These are phyloP conservation scores for Scomber colias DNA, from an alignment of 2,113 vertebrate genomes.

Conservation along the genomic window DNA sequence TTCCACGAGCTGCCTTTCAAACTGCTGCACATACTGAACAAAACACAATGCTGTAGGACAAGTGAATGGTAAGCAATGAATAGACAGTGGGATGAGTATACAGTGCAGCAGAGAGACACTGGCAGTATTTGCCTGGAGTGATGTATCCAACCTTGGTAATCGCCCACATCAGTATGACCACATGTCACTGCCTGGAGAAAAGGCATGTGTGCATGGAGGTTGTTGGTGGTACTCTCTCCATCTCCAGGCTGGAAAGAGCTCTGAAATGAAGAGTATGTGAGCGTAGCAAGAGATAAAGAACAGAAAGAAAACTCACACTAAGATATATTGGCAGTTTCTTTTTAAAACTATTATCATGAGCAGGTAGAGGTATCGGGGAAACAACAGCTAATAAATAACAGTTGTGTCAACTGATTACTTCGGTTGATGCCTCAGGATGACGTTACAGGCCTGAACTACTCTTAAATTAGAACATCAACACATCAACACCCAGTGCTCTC, in stretches of 20 bases:
- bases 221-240: not conserved
- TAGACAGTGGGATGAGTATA: not conserved
- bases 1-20: not conserved
- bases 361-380: too few relatives aligned
- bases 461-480: too few relatives aligned
- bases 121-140: conserved; percentile 17
- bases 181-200: not conserved
- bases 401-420: too few relatives aligned
- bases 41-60: not conserved
- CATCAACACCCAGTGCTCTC: too few relatives aligned
- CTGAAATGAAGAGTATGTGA: not conserved
- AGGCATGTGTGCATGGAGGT: not conserved
- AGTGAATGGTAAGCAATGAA: not conserved
- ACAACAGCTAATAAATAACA: too few relatives aligned
- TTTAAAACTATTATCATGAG: too few relatives aligned
- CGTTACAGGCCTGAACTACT: too few relatives aligned
- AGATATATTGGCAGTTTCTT: too few relatives aligned
- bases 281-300: too few relatives aligned
- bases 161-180: conserved; percentile 44
- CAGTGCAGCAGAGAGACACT: conserved; percentile 3
- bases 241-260: not conserved
- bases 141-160: conserved; percentile 21
- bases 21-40: not conserved
- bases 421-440: too few relatives aligned
- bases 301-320: too few relatives aligned